These are phyloP conservation scores for Anguilla obscura DNA, from an alignment of 2,797 vertebrate species.

Conservation along the genomic window DNA sequence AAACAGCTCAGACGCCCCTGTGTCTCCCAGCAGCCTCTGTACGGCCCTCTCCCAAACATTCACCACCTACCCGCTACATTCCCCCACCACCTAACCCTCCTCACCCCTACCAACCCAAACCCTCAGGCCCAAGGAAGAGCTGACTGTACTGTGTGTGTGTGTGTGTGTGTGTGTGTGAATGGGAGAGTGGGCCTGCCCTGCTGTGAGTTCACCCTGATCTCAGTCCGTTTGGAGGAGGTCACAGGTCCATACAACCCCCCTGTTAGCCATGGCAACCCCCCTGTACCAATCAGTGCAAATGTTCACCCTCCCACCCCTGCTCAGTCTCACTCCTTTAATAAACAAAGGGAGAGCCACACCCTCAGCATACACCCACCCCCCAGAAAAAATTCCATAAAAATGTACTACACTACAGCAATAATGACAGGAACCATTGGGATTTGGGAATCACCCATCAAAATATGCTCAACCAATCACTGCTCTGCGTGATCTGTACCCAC, in stretches of 20 bases:
- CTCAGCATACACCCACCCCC: neutral
- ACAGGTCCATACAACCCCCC: conserved; percentile 30
- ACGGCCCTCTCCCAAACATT: conserved; percentile 58
- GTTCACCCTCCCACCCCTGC: conserved; percentile 38
- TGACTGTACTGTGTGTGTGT: neutral
- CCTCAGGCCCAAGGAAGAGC: conserved; percentile 40
- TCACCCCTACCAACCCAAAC: conserved; percentile 51
- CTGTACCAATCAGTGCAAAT: conserved; percentile 59
- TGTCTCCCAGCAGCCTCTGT: conserved; percentile 58
- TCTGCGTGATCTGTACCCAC: too few species aligned
- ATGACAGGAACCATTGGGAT: too few species aligned
- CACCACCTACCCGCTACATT: conserved; percentile 73
- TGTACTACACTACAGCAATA: too few species aligned
- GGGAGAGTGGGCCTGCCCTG: too few species aligned
- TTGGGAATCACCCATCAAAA: too few species aligned
- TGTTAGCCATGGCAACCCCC: conserved; percentile 62
- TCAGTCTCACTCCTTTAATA: conserved; percentile 1
- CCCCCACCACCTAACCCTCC: conserved; percentile 58
- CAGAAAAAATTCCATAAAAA: neutral
- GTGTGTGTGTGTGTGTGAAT: too few species aligned
- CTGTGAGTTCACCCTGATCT: too few species aligned
- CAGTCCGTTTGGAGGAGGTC: too few species aligned
- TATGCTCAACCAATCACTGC: too few species aligned
- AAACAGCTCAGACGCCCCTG: conserved; percentile 68
- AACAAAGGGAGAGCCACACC: neutral